phyloP scores from a whole-genome alignment of 2,888 invertebrate species.

The Poecilus cupreus region DNA sequence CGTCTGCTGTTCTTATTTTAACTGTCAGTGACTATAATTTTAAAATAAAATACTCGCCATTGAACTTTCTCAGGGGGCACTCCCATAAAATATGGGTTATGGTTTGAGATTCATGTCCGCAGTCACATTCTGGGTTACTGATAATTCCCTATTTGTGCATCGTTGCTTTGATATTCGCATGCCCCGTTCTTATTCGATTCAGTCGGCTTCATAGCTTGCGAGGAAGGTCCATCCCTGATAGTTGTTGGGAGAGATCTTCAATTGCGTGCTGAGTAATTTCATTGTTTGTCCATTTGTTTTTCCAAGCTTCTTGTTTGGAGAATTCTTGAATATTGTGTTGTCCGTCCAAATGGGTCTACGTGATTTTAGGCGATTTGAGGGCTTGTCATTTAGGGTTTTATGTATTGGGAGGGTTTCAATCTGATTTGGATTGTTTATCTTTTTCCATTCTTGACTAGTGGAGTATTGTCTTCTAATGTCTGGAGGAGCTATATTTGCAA shows the following conservation, averaged over 20 bases:
- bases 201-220: neutral
- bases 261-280: too few relatives aligned
- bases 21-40: too few relatives aligned
- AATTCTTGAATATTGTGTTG: neutral
- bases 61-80: neutral
- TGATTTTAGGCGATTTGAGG: neutral
- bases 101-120: neutral
- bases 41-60: neutral
- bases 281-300: too few relatives aligned
- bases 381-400: neutral
- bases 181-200: neutral
- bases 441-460: neutral
- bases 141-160: neutral
- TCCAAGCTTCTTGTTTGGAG: too few relatives aligned
- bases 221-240: neutral
- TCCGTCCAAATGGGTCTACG: neutral
- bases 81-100: too few relatives aligned
- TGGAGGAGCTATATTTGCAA: neutral
- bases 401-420: neutral
- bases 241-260: neutral
- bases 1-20: too few relatives aligned
- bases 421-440: neutral
- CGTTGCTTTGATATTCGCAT: neutral
- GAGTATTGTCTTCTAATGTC: neutral
- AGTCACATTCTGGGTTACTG: neutral